Evolutionary conservation across 2,888 invertebrate species (phyloP), one percentile per base, ranked within the genome.

Genomic region (Adelognathus sp.): DNA sequence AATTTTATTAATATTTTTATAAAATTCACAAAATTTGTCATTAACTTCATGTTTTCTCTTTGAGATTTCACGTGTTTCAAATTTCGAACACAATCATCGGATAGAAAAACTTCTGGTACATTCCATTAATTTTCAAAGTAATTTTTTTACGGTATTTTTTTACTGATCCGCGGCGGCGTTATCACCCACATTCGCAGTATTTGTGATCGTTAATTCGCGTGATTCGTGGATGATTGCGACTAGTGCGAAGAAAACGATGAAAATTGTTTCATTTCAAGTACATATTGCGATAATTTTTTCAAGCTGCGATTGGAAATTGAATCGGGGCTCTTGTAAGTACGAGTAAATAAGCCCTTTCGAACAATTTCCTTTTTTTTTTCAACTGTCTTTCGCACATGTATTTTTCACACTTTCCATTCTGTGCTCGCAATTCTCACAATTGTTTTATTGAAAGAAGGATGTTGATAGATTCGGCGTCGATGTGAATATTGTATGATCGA

Each of bases 301-400:
- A 90, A 90, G 90, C 90, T 88, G 88, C 89, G 79, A 81, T 70
- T 79, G 85, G 83, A 79, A 80, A 74, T 69, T 80, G 73, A 81
- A 81, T 76, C 72, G 84, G 79, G 80, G 72, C 81, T 76, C 83
- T 85, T 83, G 88, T 89, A 89, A 89, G 88, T 89, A 89, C 79
- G 74, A 29, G 44, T 69, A 69, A 46, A 71, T 29, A 44, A 60
- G 66, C 58, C 61, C 66, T 63, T 41, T 74, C 58, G 36, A 64
- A 64, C 41, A 21, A 66, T 66, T 56, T 54, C 69, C 39, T 61
- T 21, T 70, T 64, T 67, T 75, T 27, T 11, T 50, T 61, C 52
- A 52, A 46, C 16, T 60, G 76, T 46, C 61, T 52, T 16, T 50
- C 7, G 44, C 64, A 71, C 33, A 31, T 18, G 16, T 58, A 11